A percentile compares a stretch with the other conserved stretches of the same genome.
These are phyloP conservation scores for Saccopteryx bilineata DNA, from an alignment of 2,113 vertebrate genomes.

Conservation along the genomic window DNA sequence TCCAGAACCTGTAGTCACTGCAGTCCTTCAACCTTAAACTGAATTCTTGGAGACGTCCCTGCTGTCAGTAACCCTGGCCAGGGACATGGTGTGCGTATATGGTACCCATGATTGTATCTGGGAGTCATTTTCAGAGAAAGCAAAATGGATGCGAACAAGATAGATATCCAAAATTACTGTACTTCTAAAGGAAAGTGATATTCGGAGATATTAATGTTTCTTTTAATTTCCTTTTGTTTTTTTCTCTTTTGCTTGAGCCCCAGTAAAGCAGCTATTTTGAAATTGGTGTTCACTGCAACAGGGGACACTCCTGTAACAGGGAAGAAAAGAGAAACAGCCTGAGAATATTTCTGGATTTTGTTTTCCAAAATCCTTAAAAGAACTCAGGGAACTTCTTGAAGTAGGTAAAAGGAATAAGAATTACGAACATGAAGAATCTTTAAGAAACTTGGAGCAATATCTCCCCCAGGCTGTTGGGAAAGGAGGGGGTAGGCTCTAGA, in stretches of 20 bases:
- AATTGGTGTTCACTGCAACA: neutral
- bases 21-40: neutral
- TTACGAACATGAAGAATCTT: neutral
- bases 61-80: neutral
- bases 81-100: neutral
- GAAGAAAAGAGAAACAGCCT: neutral
- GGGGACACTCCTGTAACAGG: neutral
- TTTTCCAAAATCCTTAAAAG: slow-evolving; percentile 38
- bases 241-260: neutral
- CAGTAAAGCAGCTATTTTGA: neutral
- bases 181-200: neutral
- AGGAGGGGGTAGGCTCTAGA: neutral
- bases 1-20: neutral
- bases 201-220: neutral
- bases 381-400: neutral
- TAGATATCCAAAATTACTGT: neutral
- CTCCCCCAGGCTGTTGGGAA: neutral
- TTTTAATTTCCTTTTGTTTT: slow-evolving; percentile 2
- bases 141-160: neutral
- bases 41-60: neutral
- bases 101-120: neutral
- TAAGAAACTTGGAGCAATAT: neutral
- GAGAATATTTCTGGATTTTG: slow-evolving; percentile 4
- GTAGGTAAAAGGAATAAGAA: neutral
- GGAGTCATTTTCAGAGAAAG: slow-evolving; percentile 18